Percentiles rank a stretch among this genome's conserved stretches.
Conservation (phyloP, 2,797 vertebrate species). For the Diglossa cyanea region DNA sequence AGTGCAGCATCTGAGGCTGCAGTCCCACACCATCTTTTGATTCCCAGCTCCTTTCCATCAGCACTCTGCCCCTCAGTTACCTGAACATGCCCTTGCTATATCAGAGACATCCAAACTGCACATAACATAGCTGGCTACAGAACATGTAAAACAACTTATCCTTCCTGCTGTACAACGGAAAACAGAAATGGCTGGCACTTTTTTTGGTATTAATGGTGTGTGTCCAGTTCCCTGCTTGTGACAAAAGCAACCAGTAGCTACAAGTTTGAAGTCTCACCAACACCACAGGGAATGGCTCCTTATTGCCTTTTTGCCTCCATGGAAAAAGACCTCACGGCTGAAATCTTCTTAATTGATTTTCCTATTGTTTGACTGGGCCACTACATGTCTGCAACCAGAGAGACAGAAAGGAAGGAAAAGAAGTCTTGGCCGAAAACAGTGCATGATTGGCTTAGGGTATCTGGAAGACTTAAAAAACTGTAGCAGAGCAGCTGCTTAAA, state of each 20-base stretch:
- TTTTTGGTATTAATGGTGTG: background rate
- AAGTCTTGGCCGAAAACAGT: background rate
- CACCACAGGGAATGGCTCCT: background rate
- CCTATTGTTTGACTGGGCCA: background rate
- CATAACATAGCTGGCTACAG: background rate
- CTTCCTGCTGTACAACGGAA: background rate
- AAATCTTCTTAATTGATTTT: background rate
- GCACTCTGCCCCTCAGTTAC: background rate
- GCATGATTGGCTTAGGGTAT: background rate
- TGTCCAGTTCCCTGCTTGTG: background rate
- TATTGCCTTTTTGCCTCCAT: background rate
- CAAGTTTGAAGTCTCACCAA: background rate
- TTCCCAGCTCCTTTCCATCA: background rate
- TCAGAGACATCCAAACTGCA: background rate
- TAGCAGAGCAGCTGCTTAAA: background rate
- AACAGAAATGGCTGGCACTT: background rate
- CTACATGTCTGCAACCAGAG: background rate
- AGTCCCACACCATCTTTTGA: background rate
- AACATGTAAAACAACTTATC: background rate
- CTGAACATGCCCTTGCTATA: accelerated
- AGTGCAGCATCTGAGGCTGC: background rate
- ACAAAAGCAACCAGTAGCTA: background rate
- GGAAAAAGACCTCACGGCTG: background rate
- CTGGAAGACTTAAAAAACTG: background rate
- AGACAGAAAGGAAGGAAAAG: background rate